Evolutionary conservation across 1,140 invertebrate genomes (phyloP).

Genomic region (Euschistus heros): DNA sequence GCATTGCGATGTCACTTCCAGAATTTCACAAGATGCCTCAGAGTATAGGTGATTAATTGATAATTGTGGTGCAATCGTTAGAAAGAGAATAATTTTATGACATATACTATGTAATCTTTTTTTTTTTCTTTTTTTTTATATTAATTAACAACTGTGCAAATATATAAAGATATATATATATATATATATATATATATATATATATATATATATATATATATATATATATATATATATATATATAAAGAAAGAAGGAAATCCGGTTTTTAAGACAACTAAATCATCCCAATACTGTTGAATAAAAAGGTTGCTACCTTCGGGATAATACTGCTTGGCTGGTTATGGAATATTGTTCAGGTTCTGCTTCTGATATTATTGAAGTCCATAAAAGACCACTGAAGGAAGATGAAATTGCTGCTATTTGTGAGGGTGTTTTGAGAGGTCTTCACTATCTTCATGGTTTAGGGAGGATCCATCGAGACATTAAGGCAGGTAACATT

Average conservation of each 20-base stretch:
- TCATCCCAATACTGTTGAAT: slow-evolving; percentile 96
- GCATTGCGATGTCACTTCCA: no score
- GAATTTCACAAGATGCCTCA: no score
- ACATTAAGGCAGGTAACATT: slow-evolving; percentile 98
- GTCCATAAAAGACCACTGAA: slow-evolving; percentile 93
- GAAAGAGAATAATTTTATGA: no score
- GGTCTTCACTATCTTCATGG: slow-evolving; percentile 91
- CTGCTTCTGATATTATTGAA: slow-evolving; percentile 98
- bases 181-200: no score
- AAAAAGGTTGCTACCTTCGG: slow-evolving; percentile 95
- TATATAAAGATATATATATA: no score
- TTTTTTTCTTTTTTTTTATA: no score
- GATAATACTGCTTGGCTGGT: slow-evolving; percentile 99
- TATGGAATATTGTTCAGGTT: slow-evolving; percentile 99
- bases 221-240: no score
- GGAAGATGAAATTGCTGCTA: slow-evolving; percentile 97
- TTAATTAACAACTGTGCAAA: no score
- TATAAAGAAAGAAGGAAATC: slow-evolving; percentile 98
- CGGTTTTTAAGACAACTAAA: slow-evolving; percentile 88
- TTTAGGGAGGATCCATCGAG: slow-evolving; percentile 86
- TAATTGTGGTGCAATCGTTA: no score
- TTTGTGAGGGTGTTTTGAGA: slow-evolving; percentile 86
- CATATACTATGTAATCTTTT: no score
- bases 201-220: no score
- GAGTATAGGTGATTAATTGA: no score